Percentiles rank a stretch among this genome's conserved stretches.
Conservation (phyloP, 2,113 vertebrate species). For the Cyanocitta stelleri region DNA sequence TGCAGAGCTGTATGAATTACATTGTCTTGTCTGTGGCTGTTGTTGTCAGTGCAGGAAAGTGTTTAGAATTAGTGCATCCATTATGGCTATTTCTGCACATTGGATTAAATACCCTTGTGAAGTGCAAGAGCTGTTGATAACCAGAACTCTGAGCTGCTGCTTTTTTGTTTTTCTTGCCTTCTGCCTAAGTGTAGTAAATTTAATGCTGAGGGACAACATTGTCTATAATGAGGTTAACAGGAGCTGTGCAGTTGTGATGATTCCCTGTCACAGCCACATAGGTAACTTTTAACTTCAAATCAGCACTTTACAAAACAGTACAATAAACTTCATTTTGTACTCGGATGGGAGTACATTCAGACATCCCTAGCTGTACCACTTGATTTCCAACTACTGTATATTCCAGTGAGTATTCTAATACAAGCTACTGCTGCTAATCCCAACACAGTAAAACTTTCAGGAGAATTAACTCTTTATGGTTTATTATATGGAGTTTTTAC, state of each 20-base stretch:
- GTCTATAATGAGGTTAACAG: background rate
- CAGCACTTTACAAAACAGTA: background rate
- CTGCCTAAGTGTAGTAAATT: background rate
- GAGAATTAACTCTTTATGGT: background rate
- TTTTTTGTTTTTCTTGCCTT: background rate
- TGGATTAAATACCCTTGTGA: background rate
- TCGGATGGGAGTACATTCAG: accelerated
- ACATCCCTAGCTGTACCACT: background rate
- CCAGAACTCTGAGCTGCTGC: background rate
- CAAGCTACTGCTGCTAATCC: background rate
- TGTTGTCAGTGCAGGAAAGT: background rate
- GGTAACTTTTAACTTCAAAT: background rate
- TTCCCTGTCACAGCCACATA: background rate
- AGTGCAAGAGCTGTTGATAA: background rate
- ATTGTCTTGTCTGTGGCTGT: background rate
- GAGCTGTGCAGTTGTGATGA: background rate
- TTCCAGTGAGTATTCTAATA: background rate
- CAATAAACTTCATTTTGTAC: background rate
- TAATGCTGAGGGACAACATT: background rate
- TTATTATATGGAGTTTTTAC: background rate
- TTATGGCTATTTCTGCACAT: background rate
- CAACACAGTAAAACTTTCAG: background rate
- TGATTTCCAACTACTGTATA: background rate
- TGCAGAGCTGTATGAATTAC: background rate
- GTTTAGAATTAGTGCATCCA: background rate